These are phyloP conservation scores for Oscheius sp. DNA, from an alignment of 2,888 invertebrate species.

Conservation along the genomic window DNA sequence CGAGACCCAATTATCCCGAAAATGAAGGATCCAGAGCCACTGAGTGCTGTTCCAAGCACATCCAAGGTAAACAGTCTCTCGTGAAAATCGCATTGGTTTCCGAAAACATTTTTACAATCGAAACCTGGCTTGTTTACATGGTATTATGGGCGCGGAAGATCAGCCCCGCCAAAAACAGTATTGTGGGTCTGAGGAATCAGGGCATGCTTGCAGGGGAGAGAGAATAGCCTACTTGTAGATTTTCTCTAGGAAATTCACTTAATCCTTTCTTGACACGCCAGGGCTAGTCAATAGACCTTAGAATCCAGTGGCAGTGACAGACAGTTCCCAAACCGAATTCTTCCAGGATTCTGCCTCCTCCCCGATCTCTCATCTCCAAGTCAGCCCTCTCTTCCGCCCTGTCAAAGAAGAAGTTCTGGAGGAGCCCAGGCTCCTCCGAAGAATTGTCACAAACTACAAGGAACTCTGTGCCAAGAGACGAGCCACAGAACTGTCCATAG, in stretches of 20 bases:
- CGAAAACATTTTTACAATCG: background rate
- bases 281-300: no score
- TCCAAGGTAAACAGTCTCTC: conserved; percentile 4
- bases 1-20: conserved; percentile 31
- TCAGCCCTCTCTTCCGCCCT: background rate
- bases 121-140: background rate
- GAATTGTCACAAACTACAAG: conserved; percentile 10
- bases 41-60: background rate
- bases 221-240: no score
- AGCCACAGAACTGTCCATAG: conserved; percentile 19
- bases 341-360: background rate
- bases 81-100: background rate
- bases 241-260: no score
- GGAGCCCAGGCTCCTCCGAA: conserved; percentile 4
- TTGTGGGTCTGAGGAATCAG: background rate
- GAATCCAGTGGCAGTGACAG: no score
- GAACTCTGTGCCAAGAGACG: conserved; percentile 16
- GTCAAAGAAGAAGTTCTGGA: conserved; percentile 20
- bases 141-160: background rate
- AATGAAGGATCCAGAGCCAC: conserved; percentile 22
- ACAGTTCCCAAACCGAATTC: no score
- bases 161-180: background rate
- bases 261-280: no score
- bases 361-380: background rate
- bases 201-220: background rate